Percentiles rank a stretch among this genome's conserved stretches.
Evolutionary conservation across 2,888 invertebrate genomes (phyloP).

Genomic region (Aelia acuminata): DNA sequence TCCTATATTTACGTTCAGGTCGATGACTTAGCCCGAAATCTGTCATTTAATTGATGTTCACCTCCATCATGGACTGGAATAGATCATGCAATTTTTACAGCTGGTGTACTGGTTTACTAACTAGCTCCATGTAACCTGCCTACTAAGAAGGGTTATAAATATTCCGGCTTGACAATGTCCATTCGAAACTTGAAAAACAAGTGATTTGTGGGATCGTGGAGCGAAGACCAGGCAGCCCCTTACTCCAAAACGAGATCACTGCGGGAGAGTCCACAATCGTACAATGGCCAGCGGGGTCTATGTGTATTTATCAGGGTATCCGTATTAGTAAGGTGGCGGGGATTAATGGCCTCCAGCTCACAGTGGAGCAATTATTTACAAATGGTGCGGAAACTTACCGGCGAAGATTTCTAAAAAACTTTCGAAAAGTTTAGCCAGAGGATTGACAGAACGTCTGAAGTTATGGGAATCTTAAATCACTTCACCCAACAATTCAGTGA

Average conservation of each 20-base stretch:
- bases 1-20: background rate
- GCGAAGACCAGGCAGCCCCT: background rate
- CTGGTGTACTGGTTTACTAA: background rate
- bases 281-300: background rate
- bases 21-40: background rate
- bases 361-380: background rate
- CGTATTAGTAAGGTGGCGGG: conserved; percentile 13
- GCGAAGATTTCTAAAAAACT: too few relatives aligned
- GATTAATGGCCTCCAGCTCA: background rate
- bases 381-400: background rate
- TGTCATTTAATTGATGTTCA: background rate
- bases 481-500: too few relatives aligned
- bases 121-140: background rate
- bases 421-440: background rate
- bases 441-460: too few relatives aligned
- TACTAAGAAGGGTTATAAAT: background rate
- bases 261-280: background rate
- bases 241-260: conserved; percentile 30
- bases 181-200: background rate
- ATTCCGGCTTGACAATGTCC: conserved; percentile 20
- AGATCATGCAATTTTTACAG: background rate
- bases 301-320: conserved; percentile 22
- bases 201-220: background rate
- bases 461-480: too few relatives aligned
- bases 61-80: background rate